phyloP scores from a whole-genome alignment of 1,140 invertebrate genomes.

The Leptestheria dahalacensis region DNA sequence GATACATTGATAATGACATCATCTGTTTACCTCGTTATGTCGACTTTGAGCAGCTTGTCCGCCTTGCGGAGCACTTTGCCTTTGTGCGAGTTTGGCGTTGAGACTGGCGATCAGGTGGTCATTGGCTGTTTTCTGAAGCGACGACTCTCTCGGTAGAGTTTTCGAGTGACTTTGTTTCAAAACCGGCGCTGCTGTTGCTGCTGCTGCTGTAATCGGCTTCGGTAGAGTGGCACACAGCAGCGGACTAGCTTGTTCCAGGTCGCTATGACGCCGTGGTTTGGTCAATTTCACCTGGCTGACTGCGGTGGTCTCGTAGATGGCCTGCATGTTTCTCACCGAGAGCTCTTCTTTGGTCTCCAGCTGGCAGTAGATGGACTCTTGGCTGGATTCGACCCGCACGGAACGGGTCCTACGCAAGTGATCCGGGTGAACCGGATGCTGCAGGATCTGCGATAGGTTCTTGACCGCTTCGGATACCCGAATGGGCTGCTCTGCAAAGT shows the following conservation, averaged over 20 bases:
- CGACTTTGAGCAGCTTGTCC: background rate
- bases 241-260: too few species aligned
- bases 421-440: conserved; percentile 68
- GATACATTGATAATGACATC: too few species aligned
- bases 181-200: too few species aligned
- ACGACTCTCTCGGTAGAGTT: background rate
- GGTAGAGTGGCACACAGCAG: too few species aligned
- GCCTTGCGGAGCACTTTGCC: background rate
- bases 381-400: conserved; percentile 9
- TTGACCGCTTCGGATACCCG: conserved; percentile 77
- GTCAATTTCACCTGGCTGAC: background rate
- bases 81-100: background rate
- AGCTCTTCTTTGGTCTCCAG: background rate
- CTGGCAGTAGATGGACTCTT: background rate
- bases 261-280: background rate
- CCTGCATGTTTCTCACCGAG: background rate
- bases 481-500: conserved; percentile 20
- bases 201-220: too few species aligned
- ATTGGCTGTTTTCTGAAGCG: background rate
- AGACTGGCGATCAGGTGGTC: background rate
- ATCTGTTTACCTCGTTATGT: background rate
- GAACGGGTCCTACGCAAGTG: conserved; percentile 42
- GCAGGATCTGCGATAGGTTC: conserved; percentile 63
- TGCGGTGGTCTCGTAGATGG: background rate
- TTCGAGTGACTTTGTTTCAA: too few species aligned